phyloP scores from a whole-genome alignment of 2,888 invertebrate species.

The Poecilobothrus nobilitatus region DNA sequence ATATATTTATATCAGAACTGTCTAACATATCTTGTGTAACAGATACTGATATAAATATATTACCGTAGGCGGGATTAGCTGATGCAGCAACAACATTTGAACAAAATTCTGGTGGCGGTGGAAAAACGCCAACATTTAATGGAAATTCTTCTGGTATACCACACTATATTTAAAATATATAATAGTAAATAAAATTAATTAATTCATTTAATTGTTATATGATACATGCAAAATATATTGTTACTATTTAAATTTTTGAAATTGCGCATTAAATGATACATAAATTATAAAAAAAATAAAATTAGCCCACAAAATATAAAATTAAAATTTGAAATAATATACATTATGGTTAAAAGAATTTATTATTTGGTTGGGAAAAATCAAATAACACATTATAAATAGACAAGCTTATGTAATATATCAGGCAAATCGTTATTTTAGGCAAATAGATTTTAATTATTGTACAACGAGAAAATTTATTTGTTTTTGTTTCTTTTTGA shows the following conservation, averaged over 20 bases:
- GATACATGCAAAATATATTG: constrained; percentile 27
- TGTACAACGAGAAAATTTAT: no score
- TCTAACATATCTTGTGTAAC: constrained; percentile 60
- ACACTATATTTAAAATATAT: constrained; percentile 13
- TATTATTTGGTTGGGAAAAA: no score
- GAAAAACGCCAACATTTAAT: constrained; percentile 45
- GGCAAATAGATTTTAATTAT: no score
- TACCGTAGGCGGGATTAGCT: constrained; percentile 44
- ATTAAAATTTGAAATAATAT: no score
- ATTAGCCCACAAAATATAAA: no score
- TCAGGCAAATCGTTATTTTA: no score
- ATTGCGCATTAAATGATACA: constrained; percentile 30
- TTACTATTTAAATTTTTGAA: constrained; percentile 27
- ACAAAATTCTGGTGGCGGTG: constrained; percentile 54
- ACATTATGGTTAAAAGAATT: no score
- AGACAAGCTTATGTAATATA: no score
- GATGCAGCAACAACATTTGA: constrained; percentile 37
- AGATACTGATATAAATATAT: constrained; percentile 77
- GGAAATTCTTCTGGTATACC: constrained; percentile 43
- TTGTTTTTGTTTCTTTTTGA: no score
- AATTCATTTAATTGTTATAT: constrained; percentile 20
- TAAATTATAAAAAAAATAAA: no score
- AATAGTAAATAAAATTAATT: no score
- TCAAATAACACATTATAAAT: no score
- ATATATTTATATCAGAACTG: constrained; percentile 57